Base-by-base conservation (phyloP, 2,797 vertebrate species). In the Peromyscus nudipes region DNA sequence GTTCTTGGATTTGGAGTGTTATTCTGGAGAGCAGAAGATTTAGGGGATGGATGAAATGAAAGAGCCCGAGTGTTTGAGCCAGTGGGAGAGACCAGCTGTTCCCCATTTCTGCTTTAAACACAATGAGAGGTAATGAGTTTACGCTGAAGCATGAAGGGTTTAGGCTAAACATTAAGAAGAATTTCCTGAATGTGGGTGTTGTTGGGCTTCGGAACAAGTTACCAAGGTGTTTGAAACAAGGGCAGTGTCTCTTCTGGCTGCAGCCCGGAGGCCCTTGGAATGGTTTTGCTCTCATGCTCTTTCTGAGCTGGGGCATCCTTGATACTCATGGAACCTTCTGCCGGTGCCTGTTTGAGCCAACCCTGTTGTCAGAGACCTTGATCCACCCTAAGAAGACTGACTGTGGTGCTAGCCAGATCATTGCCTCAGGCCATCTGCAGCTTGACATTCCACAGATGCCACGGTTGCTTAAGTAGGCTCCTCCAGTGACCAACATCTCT, bases 291-390 rank as follows among this genome's bases (percentile, higher is more conserved):
- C 55, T 29, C 77, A 9, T 57, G 57, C 62, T 91, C 52, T n/a
- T 86, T 77, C 62, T 69, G 37, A 76, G 17, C 81, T 3, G 46
- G 43, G 43, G 16, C 3, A 4, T 29, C 84, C 57, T 14, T 4
- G 64, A 25, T 65, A 27, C 0, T 0, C 19, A 55, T 37, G 46
- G 11, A 3, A 89, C 79, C 73, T 86, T 89, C 89, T 67, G 88
- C 94, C 49, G 83, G 91, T 64, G 96, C 93, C 25, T 16, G 16
- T 19, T 52, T 69, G 92, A 52, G 90, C 40, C 94, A 83, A 25
- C 71, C 83, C 92, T 97, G 40, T 95, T 94, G 96, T 96, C 96
- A 64, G 92, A 87, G 96, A 94, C 97, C 97, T 98, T 91, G 93
- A 95, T 96, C 97, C 90, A 21, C 80, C 73, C 0, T 11, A 13